Percentiles rank a stretch among this genome's conserved stretches.
These are phyloP conservation scores for Lepidurus apus DNA, from an alignment of 1,140 invertebrate species.

Conservation along the genomic window DNA sequence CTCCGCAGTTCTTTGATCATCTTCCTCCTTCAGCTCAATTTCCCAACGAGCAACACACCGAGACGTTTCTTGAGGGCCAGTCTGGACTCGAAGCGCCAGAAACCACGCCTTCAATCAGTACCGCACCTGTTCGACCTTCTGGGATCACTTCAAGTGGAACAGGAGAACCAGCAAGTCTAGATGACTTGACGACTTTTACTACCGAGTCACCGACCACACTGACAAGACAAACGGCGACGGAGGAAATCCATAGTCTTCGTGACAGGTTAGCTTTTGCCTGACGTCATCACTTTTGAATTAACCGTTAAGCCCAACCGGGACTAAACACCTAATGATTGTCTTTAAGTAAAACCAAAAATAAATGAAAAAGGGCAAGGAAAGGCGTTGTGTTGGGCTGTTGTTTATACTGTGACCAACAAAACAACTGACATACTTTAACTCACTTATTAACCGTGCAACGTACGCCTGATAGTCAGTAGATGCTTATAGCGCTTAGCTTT, in stretches of 20 bases:
- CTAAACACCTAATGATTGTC: slow-evolving; percentile 2
- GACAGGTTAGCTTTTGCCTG: slow-evolving; percentile 9
- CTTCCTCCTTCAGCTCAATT: not conserved
- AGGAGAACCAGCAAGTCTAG: not conserved
- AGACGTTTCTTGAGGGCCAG: not conserved
- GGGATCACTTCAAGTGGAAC: not conserved
- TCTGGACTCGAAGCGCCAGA: not conserved
- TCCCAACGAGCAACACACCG: not conserved
- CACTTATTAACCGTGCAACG: too few relatives aligned
- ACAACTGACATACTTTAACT: not conserved
- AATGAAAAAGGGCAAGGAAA: not conserved
- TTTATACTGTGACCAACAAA: too few relatives aligned
- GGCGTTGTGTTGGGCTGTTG: not conserved
- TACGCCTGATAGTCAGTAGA: too few relatives aligned
- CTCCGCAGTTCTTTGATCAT: not conserved
- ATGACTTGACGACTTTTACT: slow-evolving; percentile 7
- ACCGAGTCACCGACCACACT: not conserved
- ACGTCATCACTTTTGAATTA: not conserved
- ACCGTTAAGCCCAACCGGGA: not conserved
- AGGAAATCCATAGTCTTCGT: not conserved
- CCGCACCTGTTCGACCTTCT: not conserved
- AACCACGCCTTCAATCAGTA: slow-evolving; percentile 1
- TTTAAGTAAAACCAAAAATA: not conserved
- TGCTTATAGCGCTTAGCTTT: too few relatives aligned
- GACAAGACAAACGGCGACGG: slow-evolving; percentile 11